These are phyloP conservation scores for Gonioctena quinquepunctata DNA, from an alignment of 1,140 invertebrate species.

Conservation along the genomic window DNA sequence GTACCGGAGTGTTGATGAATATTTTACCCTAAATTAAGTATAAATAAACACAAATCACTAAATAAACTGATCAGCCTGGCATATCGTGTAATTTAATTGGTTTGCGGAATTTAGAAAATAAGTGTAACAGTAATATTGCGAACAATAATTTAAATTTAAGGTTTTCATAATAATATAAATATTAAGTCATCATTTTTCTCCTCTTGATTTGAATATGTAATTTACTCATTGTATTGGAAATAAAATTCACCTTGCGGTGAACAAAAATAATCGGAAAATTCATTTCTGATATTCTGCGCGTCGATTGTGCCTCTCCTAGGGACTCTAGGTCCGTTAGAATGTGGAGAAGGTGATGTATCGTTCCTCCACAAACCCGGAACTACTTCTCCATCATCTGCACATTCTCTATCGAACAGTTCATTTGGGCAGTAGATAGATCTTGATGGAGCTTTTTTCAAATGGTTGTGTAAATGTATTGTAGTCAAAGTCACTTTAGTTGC, in stretches of 20 bases:
- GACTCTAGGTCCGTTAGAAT: conserved; percentile 15
- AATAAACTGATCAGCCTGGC: too few species aligned
- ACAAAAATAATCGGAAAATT: conserved; percentile 34
- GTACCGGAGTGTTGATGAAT: too few species aligned
- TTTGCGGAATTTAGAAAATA: too few species aligned
- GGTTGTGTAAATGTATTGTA: conserved; percentile 16
- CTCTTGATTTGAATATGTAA: too few species aligned
- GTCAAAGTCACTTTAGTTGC: conserved; percentile 42
- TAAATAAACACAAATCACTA: too few species aligned
- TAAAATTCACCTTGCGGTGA: conserved; percentile 22
- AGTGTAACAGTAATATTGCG: too few species aligned
- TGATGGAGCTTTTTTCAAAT: conserved; percentile 18
- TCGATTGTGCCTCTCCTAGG: conserved; percentile 27
- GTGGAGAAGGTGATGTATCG: conserved; percentile 5
- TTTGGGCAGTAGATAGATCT: conserved; percentile 1
- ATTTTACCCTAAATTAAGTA: too few species aligned
- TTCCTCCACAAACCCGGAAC: conserved; percentile 33
- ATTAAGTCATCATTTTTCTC: too few species aligned
- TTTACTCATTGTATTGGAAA: conserved; percentile 28
- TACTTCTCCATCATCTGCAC: conserved; percentile 20
- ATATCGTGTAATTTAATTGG: too few species aligned
- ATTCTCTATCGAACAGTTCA: conserved; percentile 29
- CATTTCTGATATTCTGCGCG: conserved; percentile 32
- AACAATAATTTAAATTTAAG: too few species aligned
- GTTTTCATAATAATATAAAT: too few species aligned